Percentiles rank a stretch among this genome's conserved stretches.
Conservation (phyloP, 2,888 invertebrate genomes). For the Furcula furcula region DNA sequence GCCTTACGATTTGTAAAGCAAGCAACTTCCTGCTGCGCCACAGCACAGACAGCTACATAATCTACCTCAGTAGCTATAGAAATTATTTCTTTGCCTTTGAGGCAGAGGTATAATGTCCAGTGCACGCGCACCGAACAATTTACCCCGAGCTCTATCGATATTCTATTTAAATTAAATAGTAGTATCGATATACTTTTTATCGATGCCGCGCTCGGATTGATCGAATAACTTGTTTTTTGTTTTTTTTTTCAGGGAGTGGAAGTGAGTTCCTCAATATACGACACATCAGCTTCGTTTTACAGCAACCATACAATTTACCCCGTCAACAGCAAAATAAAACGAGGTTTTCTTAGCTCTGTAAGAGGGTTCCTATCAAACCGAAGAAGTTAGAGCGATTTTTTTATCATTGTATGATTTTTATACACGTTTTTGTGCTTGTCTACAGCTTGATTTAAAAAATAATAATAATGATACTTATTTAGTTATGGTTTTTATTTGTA, state of each 20-base stretch:
- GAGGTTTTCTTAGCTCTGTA: slow-evolving; percentile 62
- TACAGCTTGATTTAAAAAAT: slow-evolving; percentile 9
- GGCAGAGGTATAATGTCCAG: no score
- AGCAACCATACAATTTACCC: slow-evolving; percentile 59
- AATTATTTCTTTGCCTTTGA: no score
- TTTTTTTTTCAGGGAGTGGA: slow-evolving; percentile 52
- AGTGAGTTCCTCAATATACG: slow-evolving; percentile 63
- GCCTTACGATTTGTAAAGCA: no score
- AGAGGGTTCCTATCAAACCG: slow-evolving; percentile 53
- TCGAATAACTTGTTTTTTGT: no score
- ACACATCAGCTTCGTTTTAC: slow-evolving; percentile 67
- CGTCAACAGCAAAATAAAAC: slow-evolving; percentile 49
- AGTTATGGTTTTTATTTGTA: slow-evolving; percentile 1
- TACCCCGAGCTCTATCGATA: no score
- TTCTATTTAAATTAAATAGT: no score
- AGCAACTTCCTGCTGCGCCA: no score
- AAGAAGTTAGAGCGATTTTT: slow-evolving; percentile 34
- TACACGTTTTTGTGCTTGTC: slow-evolving; percentile 15
- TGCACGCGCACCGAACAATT: no score
- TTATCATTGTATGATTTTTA: neutral
- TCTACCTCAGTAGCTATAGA: no score
- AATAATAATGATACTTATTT: slow-evolving; percentile 13
- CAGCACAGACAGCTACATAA: no score
- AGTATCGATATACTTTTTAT: no score
- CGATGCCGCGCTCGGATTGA: no score